A percentile compares a stretch with the other conserved stretches of the same genome.
phyloP scores from a whole-genome alignment of 2,113 vertebrate species.

The Odocoileus hemionus region DNA sequence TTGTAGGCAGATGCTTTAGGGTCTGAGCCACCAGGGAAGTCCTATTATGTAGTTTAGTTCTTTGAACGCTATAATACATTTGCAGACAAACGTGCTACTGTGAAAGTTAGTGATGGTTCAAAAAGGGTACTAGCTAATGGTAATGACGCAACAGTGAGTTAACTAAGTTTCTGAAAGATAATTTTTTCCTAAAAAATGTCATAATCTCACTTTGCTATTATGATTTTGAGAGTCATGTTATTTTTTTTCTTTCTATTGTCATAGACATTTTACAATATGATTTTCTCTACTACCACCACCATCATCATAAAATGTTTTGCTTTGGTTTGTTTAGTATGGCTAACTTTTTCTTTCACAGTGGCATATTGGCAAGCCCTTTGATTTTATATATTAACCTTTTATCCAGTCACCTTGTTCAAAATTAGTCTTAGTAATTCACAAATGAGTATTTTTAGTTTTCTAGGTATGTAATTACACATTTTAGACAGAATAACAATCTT shows the following conservation, averaged over 20 bases:
- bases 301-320: neutral
- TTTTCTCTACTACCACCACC: neutral
- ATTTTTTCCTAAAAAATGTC: neutral
- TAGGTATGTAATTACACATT: neutral
- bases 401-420: neutral
- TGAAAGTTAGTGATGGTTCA: neutral
- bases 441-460: neutral
- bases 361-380: neutral
- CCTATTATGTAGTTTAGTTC: neutral
- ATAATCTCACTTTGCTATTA: neutral
- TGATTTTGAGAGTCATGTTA: neutral
- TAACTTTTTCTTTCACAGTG: neutral
- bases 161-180: neutral
- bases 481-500: neutral
- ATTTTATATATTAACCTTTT: neutral
- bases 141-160: neutral
- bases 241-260: neutral
- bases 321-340: neutral
- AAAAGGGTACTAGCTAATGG: neutral
- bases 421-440: neutral
- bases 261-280: neutral
- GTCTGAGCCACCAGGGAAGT: neutral
- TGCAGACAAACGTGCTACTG: neutral
- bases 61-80: neutral
- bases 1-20: neutral